Conservation (phyloP, 2,113 vertebrate species). For the Paradoxurus hermaphroditus region DNA sequence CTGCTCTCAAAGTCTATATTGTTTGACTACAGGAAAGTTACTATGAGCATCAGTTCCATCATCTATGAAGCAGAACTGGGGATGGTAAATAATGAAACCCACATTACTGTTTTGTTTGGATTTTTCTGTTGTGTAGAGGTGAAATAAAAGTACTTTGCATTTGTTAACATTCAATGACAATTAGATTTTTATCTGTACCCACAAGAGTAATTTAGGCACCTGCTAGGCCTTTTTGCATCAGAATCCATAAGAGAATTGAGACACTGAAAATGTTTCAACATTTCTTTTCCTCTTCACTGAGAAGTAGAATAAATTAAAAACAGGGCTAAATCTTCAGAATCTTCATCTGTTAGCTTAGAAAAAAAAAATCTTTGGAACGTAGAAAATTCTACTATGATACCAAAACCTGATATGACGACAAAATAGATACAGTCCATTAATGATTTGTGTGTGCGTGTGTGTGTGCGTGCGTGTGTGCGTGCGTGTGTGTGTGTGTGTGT, state of each 20-base stretch:
- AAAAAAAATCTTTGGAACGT: neutral
- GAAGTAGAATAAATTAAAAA: neutral
- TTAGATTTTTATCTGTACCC: neutral
- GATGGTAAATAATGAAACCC: neutral
- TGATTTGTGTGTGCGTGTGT: neutral
- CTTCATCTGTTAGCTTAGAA: neutral
- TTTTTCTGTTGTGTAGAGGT: neutral
- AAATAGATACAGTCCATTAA: neutral
- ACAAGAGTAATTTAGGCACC: neutral
- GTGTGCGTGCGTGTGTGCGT: neutral
- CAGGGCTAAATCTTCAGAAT: neutral
- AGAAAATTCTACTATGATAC: neutral
- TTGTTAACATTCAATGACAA: neutral
- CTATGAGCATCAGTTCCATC: neutral
- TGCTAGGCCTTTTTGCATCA: neutral
- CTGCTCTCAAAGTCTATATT: neutral
- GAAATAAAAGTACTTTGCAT: neutral
- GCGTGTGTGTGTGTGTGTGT: neutral
- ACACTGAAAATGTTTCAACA: neutral
- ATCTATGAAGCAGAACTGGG: neutral
- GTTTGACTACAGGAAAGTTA: neutral
- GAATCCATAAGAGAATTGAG: neutral
- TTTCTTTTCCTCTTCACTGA: neutral
- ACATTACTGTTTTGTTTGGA: neutral
- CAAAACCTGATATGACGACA: neutral